These are phyloP conservation scores for Drosophila atripex DNA, from an alignment of 2,888 invertebrate species.

Conservation along the genomic window DNA sequence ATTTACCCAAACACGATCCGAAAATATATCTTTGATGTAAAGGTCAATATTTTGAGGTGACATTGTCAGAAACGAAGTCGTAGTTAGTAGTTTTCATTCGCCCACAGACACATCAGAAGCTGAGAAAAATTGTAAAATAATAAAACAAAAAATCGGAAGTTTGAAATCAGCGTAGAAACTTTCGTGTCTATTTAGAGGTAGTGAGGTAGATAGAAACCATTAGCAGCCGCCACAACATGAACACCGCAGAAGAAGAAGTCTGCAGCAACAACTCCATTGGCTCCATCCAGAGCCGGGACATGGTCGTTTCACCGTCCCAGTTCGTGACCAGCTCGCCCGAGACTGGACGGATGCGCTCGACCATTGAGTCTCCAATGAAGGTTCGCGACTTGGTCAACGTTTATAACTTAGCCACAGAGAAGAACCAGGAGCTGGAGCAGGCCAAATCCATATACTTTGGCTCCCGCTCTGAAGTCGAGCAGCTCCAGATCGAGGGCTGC, in stretches of 20 bases:
- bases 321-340: neutral
- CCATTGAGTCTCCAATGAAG: conserved; percentile 55
- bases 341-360: neutral
- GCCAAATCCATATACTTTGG: conserved; percentile 74
- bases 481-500: neutral
- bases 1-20: neutral
- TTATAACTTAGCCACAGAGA: conserved; percentile 74
- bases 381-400: conserved; percentile 81
- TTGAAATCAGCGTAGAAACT: conserved; percentile 3
- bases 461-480: conserved; percentile 20
- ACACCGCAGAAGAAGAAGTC: conserved; percentile 52
- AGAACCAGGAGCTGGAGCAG: conserved; percentile 67
- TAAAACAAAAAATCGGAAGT: conserved; percentile 22
- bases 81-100: conserved; percentile 20
- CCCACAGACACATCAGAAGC: conserved; percentile 21
- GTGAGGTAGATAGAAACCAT: neutral
- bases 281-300: conserved; percentile 20
- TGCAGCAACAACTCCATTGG: conserved; percentile 49
- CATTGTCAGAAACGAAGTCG: conserved; percentile 11
- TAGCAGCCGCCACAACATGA: conserved; percentile 31
- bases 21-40: conserved; percentile 25
- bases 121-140: conserved; percentile 21
- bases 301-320: conserved; percentile 5
- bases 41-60: conserved; percentile 33
- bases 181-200: conserved; percentile 9